Percentiles rank a stretch among this genome's conserved stretches.
Evolutionary conservation across 2,113 vertebrate genomes (phyloP).

Genomic region (Solenodon paradoxus): DNA sequence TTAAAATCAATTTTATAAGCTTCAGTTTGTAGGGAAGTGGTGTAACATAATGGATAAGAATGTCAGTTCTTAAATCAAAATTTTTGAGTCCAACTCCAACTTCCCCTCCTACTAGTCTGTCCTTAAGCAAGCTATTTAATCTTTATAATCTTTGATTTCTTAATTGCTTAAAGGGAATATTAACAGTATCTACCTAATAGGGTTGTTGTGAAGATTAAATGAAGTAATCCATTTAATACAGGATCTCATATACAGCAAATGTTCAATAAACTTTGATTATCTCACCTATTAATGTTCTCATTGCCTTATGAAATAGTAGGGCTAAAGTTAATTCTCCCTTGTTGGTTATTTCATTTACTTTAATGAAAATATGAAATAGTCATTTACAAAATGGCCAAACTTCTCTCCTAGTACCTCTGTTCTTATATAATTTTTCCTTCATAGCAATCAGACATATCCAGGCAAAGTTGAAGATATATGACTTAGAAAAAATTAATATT

Average conservation of each 20-base stretch:
- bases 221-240: neutral
- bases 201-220: conserved; percentile 14
- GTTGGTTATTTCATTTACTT: conserved; percentile 26
- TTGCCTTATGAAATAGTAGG: neutral
- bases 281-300: neutral
- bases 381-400: neutral
- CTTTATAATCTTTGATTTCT: conserved; percentile 21
- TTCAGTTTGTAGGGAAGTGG: neutral
- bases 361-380: neutral
- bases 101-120: neutral
- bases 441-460: neutral
- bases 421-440: neutral
- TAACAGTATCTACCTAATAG: neutral
- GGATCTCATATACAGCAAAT: neutral
- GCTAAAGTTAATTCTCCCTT: neutral
- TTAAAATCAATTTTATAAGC: neutral
- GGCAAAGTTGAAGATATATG: neutral
- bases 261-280: neutral
- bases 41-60: neutral
- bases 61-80: neutral
- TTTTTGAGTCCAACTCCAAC: neutral
- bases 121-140: neutral
- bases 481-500: neutral
- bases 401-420: neutral
- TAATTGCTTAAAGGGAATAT: neutral